Evolutionary conservation across 2,888 invertebrate species (phyloP).

Genomic region (Trichacis sp.): DNA sequence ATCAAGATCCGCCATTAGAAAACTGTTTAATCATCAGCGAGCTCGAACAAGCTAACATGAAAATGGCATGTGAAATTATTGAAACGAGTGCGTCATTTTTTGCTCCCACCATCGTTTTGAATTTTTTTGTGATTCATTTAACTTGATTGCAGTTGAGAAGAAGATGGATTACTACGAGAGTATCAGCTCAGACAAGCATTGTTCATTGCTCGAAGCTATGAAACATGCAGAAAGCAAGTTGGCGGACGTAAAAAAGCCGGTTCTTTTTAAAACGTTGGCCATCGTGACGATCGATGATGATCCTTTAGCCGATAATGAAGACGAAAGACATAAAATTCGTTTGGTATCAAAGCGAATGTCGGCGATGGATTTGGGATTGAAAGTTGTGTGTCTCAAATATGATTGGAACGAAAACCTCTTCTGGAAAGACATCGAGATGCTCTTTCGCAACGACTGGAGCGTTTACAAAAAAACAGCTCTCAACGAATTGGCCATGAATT

Average conservation of each 20-base stretch:
- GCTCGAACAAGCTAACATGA: constrained; percentile 26
- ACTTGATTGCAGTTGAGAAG: constrained; percentile 22
- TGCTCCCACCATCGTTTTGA: not conserved
- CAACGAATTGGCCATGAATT: constrained; percentile 30
- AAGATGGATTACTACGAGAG: not conserved
- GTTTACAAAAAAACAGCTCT: constrained; percentile 19
- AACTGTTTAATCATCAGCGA: constrained; percentile 36
- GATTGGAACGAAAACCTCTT: constrained; percentile 37
- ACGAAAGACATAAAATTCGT: constrained; percentile 26
- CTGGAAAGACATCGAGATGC: constrained; percentile 44
- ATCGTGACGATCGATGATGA: constrained; percentile 44
- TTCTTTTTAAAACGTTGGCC: constrained; percentile 33
- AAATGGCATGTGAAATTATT: constrained; percentile 32
- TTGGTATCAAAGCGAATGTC: constrained; percentile 36
- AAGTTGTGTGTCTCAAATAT: constrained; percentile 34
- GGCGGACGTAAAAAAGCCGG: constrained; percentile 19
- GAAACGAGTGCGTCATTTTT: constrained; percentile 11
- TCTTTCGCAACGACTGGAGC: constrained; percentile 27
- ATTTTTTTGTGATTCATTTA: not conserved
- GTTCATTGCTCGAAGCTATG: constrained; percentile 38
- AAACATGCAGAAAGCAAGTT: constrained; percentile 29
- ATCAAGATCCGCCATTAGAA: constrained; percentile 33
- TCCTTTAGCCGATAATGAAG: constrained; percentile 22
- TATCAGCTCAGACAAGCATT: constrained; percentile 21
- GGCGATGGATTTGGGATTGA: constrained; percentile 30